Percentiles rank a stretch among this genome's conserved stretches.
These are phyloP conservation scores for Muscicapa striata DNA, from an alignment of 2,797 vertebrate genomes.

Conservation along the genomic window DNA sequence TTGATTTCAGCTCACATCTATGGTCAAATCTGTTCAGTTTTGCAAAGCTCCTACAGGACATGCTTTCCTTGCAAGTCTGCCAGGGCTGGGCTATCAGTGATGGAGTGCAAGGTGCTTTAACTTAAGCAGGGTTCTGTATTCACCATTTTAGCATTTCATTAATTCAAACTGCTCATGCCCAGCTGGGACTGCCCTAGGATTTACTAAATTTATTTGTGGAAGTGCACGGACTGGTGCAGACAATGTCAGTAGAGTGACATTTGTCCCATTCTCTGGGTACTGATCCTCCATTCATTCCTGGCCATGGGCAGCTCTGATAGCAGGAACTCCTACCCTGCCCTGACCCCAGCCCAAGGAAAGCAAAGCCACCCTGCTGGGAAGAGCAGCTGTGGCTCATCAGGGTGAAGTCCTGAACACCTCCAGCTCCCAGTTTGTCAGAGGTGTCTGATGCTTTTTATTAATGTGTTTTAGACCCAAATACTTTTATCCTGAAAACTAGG, in stretches of 20 bases:
- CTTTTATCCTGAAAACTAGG: background rate
- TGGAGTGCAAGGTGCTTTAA: background rate
- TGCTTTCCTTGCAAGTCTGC: background rate
- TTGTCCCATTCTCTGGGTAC: background rate
- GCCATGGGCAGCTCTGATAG: background rate
- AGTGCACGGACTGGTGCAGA: background rate
- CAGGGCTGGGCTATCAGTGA: background rate
- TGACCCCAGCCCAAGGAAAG: background rate
- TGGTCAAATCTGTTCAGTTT: background rate
- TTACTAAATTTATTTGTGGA: background rate
- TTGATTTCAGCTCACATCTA: background rate
- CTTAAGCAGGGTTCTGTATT: background rate
- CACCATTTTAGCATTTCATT: background rate
- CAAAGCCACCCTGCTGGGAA: background rate
- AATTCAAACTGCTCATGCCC: background rate
- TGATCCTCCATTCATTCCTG: background rate
- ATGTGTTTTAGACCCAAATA: background rate
- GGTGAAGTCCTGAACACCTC: background rate
- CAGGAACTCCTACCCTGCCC: background rate
- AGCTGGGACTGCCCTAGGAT: background rate
- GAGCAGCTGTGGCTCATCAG: background rate
- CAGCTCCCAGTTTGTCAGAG: background rate
- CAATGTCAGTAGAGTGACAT: background rate
- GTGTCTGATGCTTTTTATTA: background rate
- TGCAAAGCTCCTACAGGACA: slow-evolving; percentile 11